Conservation (phyloP, 2,888 invertebrate genomes). For the Panopea generosa region DNA sequence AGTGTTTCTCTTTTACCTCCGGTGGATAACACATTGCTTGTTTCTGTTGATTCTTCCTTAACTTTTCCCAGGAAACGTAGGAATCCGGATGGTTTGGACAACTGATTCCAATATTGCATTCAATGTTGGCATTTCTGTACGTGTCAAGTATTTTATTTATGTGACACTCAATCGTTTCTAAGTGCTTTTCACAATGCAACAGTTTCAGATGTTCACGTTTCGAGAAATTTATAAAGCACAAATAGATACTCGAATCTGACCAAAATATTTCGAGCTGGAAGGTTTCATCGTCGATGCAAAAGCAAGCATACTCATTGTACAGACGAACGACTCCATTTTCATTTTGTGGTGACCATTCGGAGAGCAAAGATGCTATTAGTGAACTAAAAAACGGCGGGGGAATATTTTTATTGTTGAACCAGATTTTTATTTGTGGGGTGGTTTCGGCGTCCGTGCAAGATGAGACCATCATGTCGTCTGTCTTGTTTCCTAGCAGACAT, state of each 20-base stretch:
- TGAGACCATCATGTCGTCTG: not conserved
- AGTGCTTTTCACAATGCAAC: constrained; percentile 2
- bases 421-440: constrained; percentile 1
- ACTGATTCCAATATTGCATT: not conserved
- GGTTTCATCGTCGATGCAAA: not conserved
- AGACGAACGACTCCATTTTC: not conserved
- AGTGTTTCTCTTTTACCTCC: too few relatives aligned
- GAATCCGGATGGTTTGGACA: not conserved
- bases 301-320: constrained; percentile 10
- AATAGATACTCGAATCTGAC: constrained; percentile 6
- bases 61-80: too few relatives aligned
- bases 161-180: constrained; percentile 1
- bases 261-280: constrained; percentile 9
- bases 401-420: not conserved
- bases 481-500: constrained; percentile 5
- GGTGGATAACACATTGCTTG: too few relatives aligned
- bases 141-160: constrained; percentile 1
- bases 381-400: constrained; percentile 14
- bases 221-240: constrained; percentile 1
- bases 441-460: not conserved
- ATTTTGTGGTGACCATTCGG: not conserved
- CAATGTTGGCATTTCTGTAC: constrained; percentile 8
- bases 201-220: not conserved
- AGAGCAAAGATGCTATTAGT: constrained; percentile 3
- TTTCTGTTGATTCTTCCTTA: too few relatives aligned